A percentile compares a stretch with the other conserved stretches of the same genome.
Conservation (phyloP, 1,140 invertebrate genomes). For the Stratiolaelaps scimitus region DNA sequence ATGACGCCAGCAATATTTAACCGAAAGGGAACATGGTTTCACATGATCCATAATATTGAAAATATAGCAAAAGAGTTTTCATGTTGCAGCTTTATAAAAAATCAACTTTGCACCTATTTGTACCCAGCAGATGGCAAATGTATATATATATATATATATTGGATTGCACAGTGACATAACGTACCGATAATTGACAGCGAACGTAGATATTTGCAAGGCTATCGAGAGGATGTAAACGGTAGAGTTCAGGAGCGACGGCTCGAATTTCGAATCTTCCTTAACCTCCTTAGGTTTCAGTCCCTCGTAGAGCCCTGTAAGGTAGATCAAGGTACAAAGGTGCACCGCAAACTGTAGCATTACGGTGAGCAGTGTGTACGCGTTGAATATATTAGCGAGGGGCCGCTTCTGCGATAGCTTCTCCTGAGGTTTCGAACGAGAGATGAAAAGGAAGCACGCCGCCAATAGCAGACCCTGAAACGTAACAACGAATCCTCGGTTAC, state of each 20-base stretch:
- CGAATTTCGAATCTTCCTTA: slow-evolving; percentile 54
- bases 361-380: slow-evolving; percentile 89
- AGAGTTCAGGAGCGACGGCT: slow-evolving; percentile 86
- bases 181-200: slow-evolving; percentile 96
- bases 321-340: slow-evolving; percentile 83
- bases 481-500: no score
- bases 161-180: slow-evolving; percentile 36
- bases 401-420: slow-evolving; percentile 81
- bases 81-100: background rate
- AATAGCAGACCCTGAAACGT: slow-evolving; percentile 58
- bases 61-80: background rate
- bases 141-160: background rate
- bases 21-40: no score
- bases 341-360: slow-evolving; percentile 88
- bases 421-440: slow-evolving; percentile 93
- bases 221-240: slow-evolving; percentile 97
- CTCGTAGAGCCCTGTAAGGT: slow-evolving; percentile 52
- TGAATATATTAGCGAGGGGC: slow-evolving; percentile 97
- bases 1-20: background rate
- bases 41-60: no score
- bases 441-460: slow-evolving; percentile 93
- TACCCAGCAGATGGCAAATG: background rate
- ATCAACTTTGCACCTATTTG: background rate
- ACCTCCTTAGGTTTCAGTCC: slow-evolving; percentile 19
- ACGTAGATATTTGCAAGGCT: slow-evolving; percentile 90